Evolutionary conservation across 1,140 invertebrate genomes (phyloP).

Genomic region (Ostrea denselamellosa): DNA sequence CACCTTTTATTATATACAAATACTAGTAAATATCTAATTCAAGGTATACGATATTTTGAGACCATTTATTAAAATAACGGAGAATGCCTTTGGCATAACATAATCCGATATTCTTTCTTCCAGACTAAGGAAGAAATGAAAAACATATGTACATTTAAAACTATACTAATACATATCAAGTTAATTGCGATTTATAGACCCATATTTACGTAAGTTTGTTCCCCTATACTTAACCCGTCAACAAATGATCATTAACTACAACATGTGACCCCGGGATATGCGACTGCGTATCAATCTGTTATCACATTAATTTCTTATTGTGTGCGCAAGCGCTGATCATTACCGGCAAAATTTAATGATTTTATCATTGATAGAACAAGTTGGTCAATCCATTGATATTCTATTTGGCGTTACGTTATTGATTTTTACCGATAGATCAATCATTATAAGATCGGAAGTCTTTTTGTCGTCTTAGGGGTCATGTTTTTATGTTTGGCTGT

Average conservation of each 20-base stretch:
- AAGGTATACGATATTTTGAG: too few relatives aligned
- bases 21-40: too few relatives aligned
- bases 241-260: slow-evolving; percentile 19
- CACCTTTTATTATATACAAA: too few relatives aligned
- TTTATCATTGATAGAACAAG: slow-evolving; percentile 30
- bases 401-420: slow-evolving; percentile 32
- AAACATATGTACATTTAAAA: background rate
- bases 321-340: background rate
- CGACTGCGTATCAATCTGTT: slow-evolving; percentile 11
- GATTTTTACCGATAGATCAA: background rate
- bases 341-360: background rate
- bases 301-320: slow-evolving; percentile 39
- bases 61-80: too few relatives aligned
- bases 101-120: too few relatives aligned
- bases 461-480: background rate
- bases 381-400: slow-evolving; percentile 3
- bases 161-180: background rate
- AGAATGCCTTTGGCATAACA: too few relatives aligned
- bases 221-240: background rate
- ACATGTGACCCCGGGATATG: background rate
- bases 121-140: too few relatives aligned
- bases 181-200: background rate
- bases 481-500: slow-evolving; percentile 16
- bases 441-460: slow-evolving; percentile 1
- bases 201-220: background rate